Base-by-base conservation (phyloP, 2,113 vertebrate genomes). In the Spermophilus dauricus region DNA sequence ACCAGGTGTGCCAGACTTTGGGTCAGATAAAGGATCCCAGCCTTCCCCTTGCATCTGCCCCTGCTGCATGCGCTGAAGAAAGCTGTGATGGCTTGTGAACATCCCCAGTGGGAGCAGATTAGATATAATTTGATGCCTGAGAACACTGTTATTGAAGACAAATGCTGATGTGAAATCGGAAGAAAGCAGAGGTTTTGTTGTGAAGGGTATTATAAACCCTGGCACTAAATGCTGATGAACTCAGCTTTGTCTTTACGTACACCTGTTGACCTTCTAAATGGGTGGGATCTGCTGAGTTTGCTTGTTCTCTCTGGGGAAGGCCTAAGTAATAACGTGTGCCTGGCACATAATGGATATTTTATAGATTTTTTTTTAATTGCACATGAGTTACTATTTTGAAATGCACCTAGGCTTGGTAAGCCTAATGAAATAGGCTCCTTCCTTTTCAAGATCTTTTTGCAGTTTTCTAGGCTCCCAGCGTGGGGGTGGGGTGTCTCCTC, bases 61-160 rank as follows among this genome's bases (percentile, higher is more conserved):
- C 6, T 2, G 17, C 14, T 34, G 4, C 0, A 4, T 30, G 34
- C 20, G 2, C 69, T 69, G 30, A 34, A 0, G 70, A 73, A 84
- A 37, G 8, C 17, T n/a, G 37, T 2, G 22, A 3, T 9, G n/a
- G 45, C 1, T 75, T 69, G 61, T 37, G 91, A 95, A 58, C 67
- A 82, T n/a, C 30, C 65, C 76, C 32, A 88, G 65, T 88, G 51
- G 30, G 65, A 58, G 80, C 56, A 75, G 85, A 61, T 48, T 86
- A 51, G 70, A 51, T 90, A 17, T 58, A 89, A 81, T 92, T 90
- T 81, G 77, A 87, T 61, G 18, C 53, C 72, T 72, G 61, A 53
- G 86, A 78, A 80, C 70, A 75, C 30, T 72, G 6, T 32, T 63
- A 42, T 58, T 39, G n/a, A 77, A 90, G 48, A 45, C n/a, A 69